These are phyloP conservation scores for Anarhynchus alexandrinus DNA, from an alignment of 2,113 vertebrate species.

Conservation along the genomic window DNA sequence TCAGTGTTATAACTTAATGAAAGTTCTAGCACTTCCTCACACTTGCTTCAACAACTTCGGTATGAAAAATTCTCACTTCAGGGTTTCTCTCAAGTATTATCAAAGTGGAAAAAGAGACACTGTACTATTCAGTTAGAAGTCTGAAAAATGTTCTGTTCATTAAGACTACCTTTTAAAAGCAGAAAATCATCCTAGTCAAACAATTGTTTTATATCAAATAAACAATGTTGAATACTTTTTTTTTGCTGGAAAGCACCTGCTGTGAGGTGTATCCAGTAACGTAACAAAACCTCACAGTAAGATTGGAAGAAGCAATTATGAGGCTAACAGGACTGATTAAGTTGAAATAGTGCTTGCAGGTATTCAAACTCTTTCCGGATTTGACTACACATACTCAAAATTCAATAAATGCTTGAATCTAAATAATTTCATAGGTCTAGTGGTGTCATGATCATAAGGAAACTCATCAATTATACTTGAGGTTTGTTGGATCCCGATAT, in stretches of 20 bases:
- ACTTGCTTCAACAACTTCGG: neutral
- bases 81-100: neutral
- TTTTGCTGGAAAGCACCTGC: neutral
- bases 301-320: neutral
- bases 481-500: neutral
- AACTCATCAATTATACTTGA: neutral
- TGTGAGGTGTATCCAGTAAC: neutral
- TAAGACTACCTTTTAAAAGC: neutral
- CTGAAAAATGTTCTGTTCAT: neutral
- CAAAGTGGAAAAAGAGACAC: neutral
- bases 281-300: neutral
- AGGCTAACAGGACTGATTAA: neutral
- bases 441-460: neutral
- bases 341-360: neutral
- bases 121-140: neutral
- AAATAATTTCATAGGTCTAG: neutral
- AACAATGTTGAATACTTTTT: neutral
- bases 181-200: neutral
- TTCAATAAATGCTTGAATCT: neutral
- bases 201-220: neutral
- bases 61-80: conserved; percentile 4
- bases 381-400: neutral
- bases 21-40: neutral
- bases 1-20: conserved; percentile 25
- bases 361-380: neutral